Base-by-base conservation (phyloP, 2,113 vertebrate genomes). In the Brachyhypopomus gauderio region DNA sequence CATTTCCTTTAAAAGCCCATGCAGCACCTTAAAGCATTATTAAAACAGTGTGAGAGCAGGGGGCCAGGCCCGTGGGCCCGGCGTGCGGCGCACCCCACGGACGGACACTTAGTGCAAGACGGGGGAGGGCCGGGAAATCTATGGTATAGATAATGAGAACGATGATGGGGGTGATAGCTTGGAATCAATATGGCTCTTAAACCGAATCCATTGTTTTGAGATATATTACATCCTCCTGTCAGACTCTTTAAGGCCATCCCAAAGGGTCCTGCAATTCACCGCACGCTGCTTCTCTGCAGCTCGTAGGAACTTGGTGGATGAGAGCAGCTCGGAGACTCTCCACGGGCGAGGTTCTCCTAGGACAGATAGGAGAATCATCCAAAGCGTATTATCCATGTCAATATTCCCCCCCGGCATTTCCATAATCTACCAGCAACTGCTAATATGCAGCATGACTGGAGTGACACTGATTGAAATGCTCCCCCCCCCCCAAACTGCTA, bases 131-230 rank as follows among this genome's bases (percentile, higher is more conserved):
- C 86, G 86, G 80, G 85, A 85, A 88, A 89, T 89, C 86, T 84
- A 77, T 85, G 85, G 86, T 79, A 86, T 86, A 85, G 88, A 91
- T 91, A 82, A 92, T 92, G 89, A 85, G 86, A 87, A 91, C 67
- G 84, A 91, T 82, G 86, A 91, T 87, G 86, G 87, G 86, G 86
- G 86, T 86, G 76, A 86, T 83, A 25, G 56, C 82, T 81, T 56
- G 22, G 78, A 88, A 92, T 93, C 92, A 85, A 93, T 92, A 88
- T 27, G 23, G 78, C 81, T 84, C 87, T 91, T 89, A 87, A 87
- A 89, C 84, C 88, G 89, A 89, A 92, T 87, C 88, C 90, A 92
- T 91, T 89, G 89, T 91, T 89, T 89, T 86, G 85, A 91, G 85
- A 91, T 90, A 81, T 88, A 92, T 91, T 89, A 84, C 84, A 83